These are phyloP conservation scores for Bolinopsis microptera DNA, from an alignment of 37 sponge, comb jelly and placozoan genomes.

Conservation along the genomic window DNA sequence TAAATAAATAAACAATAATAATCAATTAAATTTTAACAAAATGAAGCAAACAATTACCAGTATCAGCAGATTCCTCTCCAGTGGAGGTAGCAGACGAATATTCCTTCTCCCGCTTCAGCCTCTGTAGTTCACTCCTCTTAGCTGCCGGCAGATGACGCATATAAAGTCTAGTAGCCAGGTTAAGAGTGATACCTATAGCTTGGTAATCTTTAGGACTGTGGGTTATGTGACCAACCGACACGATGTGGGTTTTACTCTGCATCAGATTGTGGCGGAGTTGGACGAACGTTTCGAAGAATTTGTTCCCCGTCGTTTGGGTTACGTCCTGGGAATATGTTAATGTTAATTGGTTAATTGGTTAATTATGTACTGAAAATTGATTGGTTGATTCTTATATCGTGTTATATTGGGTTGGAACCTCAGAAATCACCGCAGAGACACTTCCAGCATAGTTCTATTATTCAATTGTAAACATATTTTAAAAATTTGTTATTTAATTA, in stretches of 20 bases:
- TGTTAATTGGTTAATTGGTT: too few relatives aligned
- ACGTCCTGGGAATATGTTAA: too few relatives aligned
- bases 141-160: conserved; percentile 49
- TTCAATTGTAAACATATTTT: too few relatives aligned
- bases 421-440: too few relatives aligned
- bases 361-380: too few relatives aligned
- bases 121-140: conserved; percentile 21
- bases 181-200: conserved; percentile 53
- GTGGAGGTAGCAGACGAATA: conserved; percentile 55
- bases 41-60: neutral
- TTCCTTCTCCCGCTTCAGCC: conserved; percentile 51
- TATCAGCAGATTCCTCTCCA: conserved; percentile 59
- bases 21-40: neutral
- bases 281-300: conserved; percentile 36
- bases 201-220: conserved; percentile 63
- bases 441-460: too few relatives aligned
- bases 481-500: too few relatives aligned
- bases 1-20: too few relatives aligned
- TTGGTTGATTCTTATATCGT: too few relatives aligned
- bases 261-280: conserved; percentile 56
- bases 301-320: conserved; percentile 33
- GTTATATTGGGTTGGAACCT: too few relatives aligned
- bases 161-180: conserved; percentile 30
- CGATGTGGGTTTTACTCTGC: conserved; percentile 38
- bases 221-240: conserved; percentile 36